phyloP scores from a whole-genome alignment of 2,888 invertebrate species.

The Eupithecia subfuscata region DNA sequence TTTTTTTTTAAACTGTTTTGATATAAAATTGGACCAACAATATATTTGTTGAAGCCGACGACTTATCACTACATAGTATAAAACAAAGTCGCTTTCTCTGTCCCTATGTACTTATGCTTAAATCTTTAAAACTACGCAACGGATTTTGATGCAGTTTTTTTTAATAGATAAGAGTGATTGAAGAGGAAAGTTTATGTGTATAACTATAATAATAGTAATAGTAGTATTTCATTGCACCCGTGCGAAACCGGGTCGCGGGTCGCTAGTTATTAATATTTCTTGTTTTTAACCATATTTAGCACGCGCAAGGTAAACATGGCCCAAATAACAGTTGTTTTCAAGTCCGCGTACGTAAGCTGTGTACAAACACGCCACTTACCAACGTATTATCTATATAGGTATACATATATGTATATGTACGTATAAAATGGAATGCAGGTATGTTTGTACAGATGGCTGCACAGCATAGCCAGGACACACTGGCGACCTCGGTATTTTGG shows the following conservation, averaged over 20 bases:
- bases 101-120: no score
- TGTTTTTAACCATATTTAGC: background rate
- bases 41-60: background rate
- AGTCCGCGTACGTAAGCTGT: conserved; percentile 3
- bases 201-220: no score
- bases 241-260: no score
- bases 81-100: no score
- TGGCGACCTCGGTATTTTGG: background rate
- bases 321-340: conserved; percentile 9
- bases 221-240: no score
- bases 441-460: conserved; percentile 6
- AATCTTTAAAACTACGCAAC: no score
- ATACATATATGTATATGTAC: background rate
- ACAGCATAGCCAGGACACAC: background rate
- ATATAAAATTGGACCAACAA: background rate
- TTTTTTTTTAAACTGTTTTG: background rate
- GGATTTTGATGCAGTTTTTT: no score
- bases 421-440: background rate
- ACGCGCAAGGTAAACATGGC: background rate
- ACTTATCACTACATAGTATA: no score
- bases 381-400: background rate
- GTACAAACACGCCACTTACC: background rate
- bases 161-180: no score
- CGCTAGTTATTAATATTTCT: background rate
- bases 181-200: no score